phyloP scores from a whole-genome alignment of 2,113 vertebrate species.

The Monarcha castaneiventris region DNA sequence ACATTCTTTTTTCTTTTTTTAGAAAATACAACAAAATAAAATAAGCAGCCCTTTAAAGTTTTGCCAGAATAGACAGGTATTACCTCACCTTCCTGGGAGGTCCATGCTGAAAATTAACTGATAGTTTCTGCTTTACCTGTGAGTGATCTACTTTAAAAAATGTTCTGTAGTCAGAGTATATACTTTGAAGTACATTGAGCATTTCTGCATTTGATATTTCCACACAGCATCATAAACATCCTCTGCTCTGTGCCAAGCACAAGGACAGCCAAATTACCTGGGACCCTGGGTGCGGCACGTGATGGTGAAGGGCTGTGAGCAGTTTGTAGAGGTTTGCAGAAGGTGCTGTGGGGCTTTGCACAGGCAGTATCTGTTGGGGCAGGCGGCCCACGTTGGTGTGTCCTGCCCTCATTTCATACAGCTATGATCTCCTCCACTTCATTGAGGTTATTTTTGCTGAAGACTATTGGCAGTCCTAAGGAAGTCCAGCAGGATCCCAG shows the following conservation, averaged over 20 bases:
- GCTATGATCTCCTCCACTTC: neutral
- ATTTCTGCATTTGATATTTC: neutral
- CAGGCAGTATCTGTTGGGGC: neutral
- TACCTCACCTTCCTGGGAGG: neutral
- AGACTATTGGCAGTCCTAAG: neutral
- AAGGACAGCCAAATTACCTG: neutral
- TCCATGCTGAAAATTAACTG: neutral
- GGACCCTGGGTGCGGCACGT: accelerated
- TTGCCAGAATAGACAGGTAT: neutral
- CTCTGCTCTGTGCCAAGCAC: neutral
- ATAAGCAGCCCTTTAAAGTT: neutral
- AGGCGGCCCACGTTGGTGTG: neutral
- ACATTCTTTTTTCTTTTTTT: neutral
- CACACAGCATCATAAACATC: neutral
- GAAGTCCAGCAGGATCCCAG: neutral
- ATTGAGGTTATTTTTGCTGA: neutral
- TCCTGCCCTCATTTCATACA: neutral
- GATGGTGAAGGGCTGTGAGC: neutral
- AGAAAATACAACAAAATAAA: neutral
- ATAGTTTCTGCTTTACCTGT: neutral
- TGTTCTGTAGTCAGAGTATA: neutral
- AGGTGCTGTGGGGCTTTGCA: neutral
- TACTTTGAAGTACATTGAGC: neutral
- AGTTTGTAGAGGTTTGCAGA: neutral
- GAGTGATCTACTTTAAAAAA: neutral